These are phyloP conservation scores for Cryptotis parvus DNA, from an alignment of 2,113 vertebrate species.

Conservation along the genomic window DNA sequence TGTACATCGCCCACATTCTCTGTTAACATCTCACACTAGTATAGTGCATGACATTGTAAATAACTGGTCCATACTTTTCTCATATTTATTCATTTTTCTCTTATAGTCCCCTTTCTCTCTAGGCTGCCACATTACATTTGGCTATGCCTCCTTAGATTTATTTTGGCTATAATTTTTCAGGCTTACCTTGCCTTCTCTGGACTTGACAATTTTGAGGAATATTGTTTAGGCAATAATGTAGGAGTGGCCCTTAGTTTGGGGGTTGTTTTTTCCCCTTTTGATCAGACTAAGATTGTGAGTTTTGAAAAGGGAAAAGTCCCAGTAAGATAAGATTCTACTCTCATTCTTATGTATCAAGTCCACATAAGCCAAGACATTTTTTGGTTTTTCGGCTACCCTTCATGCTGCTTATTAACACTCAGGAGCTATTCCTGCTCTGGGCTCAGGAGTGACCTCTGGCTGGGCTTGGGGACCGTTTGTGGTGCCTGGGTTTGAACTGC, in stretches of 20 bases:
- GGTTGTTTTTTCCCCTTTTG: neutral
- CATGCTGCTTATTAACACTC: no score
- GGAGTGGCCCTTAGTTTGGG: neutral
- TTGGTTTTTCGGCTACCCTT: no score
- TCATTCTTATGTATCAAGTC: neutral
- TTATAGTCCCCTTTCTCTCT: neutral
- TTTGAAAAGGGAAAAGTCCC: neutral
- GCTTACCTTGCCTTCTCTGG: conserved; percentile 32
- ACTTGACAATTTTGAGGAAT: conserved; percentile 46
- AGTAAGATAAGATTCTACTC: neutral
- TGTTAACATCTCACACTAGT: neutral
- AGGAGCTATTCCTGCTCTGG: no score
- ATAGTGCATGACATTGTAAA: neutral
- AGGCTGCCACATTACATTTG: neutral
- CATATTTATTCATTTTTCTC: conserved; percentile 28
- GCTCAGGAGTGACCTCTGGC: no score
- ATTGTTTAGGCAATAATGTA: neutral
- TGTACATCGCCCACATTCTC: neutral
- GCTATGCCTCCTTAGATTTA: neutral
- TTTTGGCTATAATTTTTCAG: conserved; percentile 28
- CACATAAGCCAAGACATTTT: neutral
- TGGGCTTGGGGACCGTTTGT: no score
- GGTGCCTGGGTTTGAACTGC: no score
- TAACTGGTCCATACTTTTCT: neutral
- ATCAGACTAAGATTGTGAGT: neutral